Conservation (phyloP, 2,113 vertebrate genomes). For the Solea solea region DNA sequence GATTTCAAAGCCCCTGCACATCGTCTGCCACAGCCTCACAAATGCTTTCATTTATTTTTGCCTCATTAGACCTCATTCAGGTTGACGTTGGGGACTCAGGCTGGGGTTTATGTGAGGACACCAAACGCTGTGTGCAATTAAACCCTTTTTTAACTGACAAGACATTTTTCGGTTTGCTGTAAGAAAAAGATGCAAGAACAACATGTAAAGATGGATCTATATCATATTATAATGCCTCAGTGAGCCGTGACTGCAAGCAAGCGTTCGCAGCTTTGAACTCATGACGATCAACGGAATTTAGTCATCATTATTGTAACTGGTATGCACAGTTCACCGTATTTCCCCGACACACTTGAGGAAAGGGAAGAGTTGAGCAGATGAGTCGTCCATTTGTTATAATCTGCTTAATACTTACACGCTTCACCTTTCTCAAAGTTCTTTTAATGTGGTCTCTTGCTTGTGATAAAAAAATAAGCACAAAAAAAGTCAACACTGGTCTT, state of each 20-base stretch:
- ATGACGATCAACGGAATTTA: not conserved
- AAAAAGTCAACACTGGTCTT: too few relatives aligned
- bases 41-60: conserved; percentile 20
- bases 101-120: not conserved
- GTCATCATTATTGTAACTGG: not conserved
- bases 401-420: too few relatives aligned
- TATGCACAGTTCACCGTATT: too few relatives aligned
- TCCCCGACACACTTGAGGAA: too few relatives aligned
- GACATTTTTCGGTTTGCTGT: not conserved
- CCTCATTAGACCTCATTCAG: conserved; percentile 8
- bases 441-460: too few relatives aligned
- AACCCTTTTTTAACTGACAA: not conserved
- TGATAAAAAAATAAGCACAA: too few relatives aligned
- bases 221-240: not conserved
- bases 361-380: too few relatives aligned
- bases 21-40: not conserved
- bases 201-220: not conserved
- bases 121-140: not conserved
- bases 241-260: not conserved
- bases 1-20: not conserved
- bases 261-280: not conserved
- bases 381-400: too few relatives aligned
- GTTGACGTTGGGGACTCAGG: conserved; percentile 4
- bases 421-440: too few relatives aligned
- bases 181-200: not conserved